Evolutionary conservation across 2,888 invertebrate species (phyloP), one percentile per base, ranked within the genome.

Genomic region (Drosophila flavopinicola): DNA sequence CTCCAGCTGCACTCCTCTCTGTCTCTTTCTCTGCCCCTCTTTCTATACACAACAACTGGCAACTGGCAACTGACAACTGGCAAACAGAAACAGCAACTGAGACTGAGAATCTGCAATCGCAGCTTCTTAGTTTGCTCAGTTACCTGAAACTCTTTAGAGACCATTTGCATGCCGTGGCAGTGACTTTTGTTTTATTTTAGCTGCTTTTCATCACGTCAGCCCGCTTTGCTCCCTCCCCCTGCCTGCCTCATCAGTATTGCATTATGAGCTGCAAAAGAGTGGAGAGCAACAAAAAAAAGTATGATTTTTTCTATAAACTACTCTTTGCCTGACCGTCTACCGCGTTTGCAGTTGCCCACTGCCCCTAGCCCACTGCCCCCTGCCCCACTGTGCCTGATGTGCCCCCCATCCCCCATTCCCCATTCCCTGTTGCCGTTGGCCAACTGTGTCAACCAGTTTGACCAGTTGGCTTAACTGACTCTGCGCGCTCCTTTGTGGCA

Each of bases 371-470:
- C 39, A 25, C 15, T 27, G 10, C 10, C 11, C 25, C 6, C 13
- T 13, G 2, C 13, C 27, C 32, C 41, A n/a, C n/a, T n/a, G n/a
- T n/a, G n/a, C n/a, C n/a, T n/a, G n/a, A n/a, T n/a, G n/a, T 15
- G 6, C n/a, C 11, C 6, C 7, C 20, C 15, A n/a, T n/a, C 17
- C 17, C 17, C 17, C n/a, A 35, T 15, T 15, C 38, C 2, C 4
- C 20, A 20, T 20, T 11, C 1, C 29, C 25, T 0, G 10, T 35
- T 54, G 52, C 51, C 58, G 48, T 58, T 83, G 80, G 67, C 73
- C 73, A 75, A 84, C 63, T 78, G 68, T 82, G 77, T 78, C 84
- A 83, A 83, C 85, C 75, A 78, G 82, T 85, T 85, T 77, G 75
- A 85, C 82, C 75, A 75, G 82, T 85, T 85, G 67, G 63, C 63